phyloP scores from a whole-genome alignment of 2,113 vertebrate species.

The Nipponia nippon region DNA sequence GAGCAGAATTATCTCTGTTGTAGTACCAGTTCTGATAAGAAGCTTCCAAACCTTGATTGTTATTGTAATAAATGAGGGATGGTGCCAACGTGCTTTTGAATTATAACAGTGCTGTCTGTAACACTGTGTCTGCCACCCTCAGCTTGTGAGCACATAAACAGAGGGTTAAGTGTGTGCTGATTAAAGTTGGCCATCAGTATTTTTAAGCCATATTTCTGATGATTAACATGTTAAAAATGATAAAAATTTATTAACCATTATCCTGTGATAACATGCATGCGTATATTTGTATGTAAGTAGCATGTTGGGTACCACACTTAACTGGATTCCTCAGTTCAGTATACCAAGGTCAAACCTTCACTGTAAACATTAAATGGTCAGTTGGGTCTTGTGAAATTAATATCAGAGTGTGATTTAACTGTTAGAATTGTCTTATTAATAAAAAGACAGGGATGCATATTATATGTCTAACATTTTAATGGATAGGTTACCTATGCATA shows the following conservation, averaged over 20 bases:
- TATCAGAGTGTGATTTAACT: not conserved
- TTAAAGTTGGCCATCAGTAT: not conserved
- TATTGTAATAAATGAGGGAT: not conserved
- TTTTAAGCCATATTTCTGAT: constrained; percentile 11
- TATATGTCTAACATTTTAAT: not conserved
- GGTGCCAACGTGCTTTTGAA: not conserved
- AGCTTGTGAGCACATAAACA: not conserved
- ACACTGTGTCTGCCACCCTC: not conserved
- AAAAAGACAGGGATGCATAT: not conserved
- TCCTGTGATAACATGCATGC: not conserved
- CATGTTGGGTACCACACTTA: not conserved
- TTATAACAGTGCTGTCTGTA: not conserved
- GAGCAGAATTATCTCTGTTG: not conserved
- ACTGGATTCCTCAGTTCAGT: not conserved
- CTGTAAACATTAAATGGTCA: constrained; percentile 9
- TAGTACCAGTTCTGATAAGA: not conserved
- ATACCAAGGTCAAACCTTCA: constrained; percentile 13
- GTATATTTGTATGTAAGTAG: not conserved
- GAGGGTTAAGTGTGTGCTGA: not conserved
- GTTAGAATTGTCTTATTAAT: not conserved
- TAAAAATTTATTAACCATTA: not conserved
- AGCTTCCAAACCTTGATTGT: not conserved
- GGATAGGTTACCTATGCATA: not conserved
- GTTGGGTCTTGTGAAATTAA: not conserved
- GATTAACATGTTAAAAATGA: constrained; percentile 10